Evolutionary conservation across 1,140 invertebrate genomes (phyloP).

Genomic region (Apis mellifera): DNA sequence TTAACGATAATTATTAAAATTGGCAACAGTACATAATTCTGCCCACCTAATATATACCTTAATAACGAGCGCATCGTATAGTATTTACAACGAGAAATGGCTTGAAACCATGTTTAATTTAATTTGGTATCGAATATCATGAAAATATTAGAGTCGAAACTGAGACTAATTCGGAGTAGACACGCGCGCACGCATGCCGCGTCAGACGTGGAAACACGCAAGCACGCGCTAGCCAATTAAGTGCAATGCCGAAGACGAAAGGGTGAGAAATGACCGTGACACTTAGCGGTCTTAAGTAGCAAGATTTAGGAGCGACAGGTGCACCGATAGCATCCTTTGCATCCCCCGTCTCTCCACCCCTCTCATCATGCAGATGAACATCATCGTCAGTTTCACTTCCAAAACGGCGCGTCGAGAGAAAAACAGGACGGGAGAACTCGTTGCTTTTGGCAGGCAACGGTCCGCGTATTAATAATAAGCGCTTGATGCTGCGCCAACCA

Average conservation of each 20-base stretch:
- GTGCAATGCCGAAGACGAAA: constrained; percentile 68
- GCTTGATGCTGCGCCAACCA: constrained; percentile 68
- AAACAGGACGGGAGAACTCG: constrained; percentile 67
- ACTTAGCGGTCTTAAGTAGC: constrained; percentile 74
- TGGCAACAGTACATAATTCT: no score
- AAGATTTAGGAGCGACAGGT: constrained; percentile 80
- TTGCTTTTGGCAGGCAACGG: constrained; percentile 67
- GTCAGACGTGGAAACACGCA: constrained; percentile 71
- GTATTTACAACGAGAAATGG: neutral
- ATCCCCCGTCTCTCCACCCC: neutral
- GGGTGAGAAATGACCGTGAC: constrained; percentile 70
- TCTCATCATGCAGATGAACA: neutral
- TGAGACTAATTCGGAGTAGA: constrained; percentile 54
- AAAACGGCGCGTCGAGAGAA: constrained; percentile 41
- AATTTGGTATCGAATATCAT: constrained; percentile 7
- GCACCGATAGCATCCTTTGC: constrained; percentile 55
- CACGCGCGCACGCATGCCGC: constrained; percentile 49
- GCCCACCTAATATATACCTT: no score
- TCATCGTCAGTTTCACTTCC: constrained; percentile 36
- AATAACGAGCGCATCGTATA: no score
- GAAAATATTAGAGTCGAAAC: neutral
- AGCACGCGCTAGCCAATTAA: constrained; percentile 78
- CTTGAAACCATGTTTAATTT: neutral
- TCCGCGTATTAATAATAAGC: constrained; percentile 74
- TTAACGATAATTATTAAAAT: neutral